Evolutionary conservation across 2,888 invertebrate species (phyloP), one percentile per base, ranked within the genome.

Genomic region (Spisula subtruncata): DNA sequence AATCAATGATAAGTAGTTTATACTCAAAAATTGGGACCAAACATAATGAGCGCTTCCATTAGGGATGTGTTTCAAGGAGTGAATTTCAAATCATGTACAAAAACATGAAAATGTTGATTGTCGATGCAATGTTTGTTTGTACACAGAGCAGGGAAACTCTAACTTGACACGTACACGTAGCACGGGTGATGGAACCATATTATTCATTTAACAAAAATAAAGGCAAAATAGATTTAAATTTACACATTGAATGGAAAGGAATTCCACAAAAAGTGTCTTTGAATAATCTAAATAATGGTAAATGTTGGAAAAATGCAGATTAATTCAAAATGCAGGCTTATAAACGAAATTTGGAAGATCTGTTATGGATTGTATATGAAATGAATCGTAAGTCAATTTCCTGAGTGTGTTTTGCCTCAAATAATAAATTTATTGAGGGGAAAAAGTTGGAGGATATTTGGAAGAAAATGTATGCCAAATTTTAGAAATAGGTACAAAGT

Each of bases 11-110:
- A 2, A 41, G 41, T 41, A 41, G 8, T 41, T 41, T 2, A 41
- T 2, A 5, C 41, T 41, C 8, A 8, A 41, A n/a, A n/a, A n/a
- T n/a, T 41, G 4, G 2, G 8, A 2, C 41, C 41, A 41, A 41
- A 41, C 41, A 41, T 41, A 41, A 41, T 41, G 8, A 5, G 4
- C 8, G 41, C 41, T 41, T 41, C 41, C 8, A 41, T 8, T 41
- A 41, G 75, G 35, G 75, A 75, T 75, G 75, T 75, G 75, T 35
- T 75, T 75, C 75, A 75, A 75, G 75, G 18, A 35, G 18, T 75
- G 16, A 0, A 32, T 18, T 75, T 32, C 35, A 1, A 35, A 35
- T 75, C 32, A 35, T 32, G 75, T 75, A 75, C 75, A 75, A 75
- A 75, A 35, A 35, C 75, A 75, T 35, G 75, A 75, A 32, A 75